These are phyloP conservation scores for Drosophila sordidula DNA, from an alignment of 2,888 invertebrate genomes.

Conservation along the genomic window DNA sequence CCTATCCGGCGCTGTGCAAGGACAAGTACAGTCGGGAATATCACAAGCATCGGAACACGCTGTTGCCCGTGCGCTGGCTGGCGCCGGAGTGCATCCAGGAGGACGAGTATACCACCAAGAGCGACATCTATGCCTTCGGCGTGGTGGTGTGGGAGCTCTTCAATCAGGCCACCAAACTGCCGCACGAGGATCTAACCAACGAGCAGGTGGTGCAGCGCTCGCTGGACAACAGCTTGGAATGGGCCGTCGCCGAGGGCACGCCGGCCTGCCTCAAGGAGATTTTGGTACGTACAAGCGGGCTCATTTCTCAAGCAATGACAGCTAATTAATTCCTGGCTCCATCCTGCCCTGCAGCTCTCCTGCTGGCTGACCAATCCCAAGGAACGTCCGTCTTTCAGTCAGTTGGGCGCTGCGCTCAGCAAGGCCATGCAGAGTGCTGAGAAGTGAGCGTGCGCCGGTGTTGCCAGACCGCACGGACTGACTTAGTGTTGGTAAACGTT, in stretches of 20 bases:
- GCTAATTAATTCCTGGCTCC: constrained; percentile 31
- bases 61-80: constrained; percentile 95
- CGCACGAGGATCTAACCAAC: constrained; percentile 86
- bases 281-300: constrained; percentile 83
- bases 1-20: constrained; percentile 91
- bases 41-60: constrained; percentile 92
- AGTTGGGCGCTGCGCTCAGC: constrained; percentile 84
- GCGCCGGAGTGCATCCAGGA: constrained; percentile 95
- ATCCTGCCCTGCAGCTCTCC: constrained; percentile 65
- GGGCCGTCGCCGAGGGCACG: constrained; percentile 89
- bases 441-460: constrained; percentile 51
- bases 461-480: constrained; percentile 46
- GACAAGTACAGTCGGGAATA: constrained; percentile 97
- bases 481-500: constrained; percentile 58
- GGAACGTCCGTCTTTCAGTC: constrained; percentile 85
- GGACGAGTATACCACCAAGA: constrained; percentile 96
- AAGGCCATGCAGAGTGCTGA: constrained; percentile 84
- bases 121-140: constrained; percentile 96
- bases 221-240: constrained; percentile 87
- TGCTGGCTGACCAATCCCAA: constrained; percentile 84
- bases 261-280: constrained; percentile 88
- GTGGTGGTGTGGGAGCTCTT: constrained; percentile 96
- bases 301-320: constrained; percentile 15
- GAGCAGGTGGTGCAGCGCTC: constrained; percentile 83
- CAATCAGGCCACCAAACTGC: constrained; percentile 91